Percentiles rank a stretch among this genome's conserved stretches.
phyloP scores from a whole-genome alignment of 2,113 vertebrate genomes.

The Menidia beryllina region DNA sequence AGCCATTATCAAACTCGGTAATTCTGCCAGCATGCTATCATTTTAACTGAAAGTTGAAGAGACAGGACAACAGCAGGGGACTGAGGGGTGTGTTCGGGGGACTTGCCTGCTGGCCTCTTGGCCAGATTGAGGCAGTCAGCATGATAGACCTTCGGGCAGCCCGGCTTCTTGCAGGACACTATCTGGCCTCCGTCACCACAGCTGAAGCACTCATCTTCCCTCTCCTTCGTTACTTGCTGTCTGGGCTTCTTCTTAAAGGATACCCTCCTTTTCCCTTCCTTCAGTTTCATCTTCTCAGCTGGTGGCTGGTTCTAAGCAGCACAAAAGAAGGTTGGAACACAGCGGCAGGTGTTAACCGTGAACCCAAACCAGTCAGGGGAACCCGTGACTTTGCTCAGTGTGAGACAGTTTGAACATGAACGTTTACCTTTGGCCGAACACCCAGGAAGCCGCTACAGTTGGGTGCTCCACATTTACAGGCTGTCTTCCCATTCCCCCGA shows the following conservation, averaged over 20 bases:
- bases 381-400: neutral
- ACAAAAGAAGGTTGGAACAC: neutral
- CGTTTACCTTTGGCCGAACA: conserved; percentile 92
- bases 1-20: too few relatives aligned
- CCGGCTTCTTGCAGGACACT: conserved; percentile 95
- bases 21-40: too few relatives aligned
- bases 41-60: too few relatives aligned
- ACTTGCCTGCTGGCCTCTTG: conserved; percentile 94
- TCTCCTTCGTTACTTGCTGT: conserved; percentile 90
- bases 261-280: conserved; percentile 88
- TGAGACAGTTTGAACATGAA: neutral
- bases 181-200: conserved; percentile 96
- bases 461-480: conserved; percentile 96
- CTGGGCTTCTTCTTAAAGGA: conserved; percentile 89
- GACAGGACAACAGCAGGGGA: too few relatives aligned
- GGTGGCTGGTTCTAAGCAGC: conserved; percentile 88
- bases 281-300: conserved; percentile 88
- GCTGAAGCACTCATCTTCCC: conserved; percentile 97
- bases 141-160: conserved; percentile 97
- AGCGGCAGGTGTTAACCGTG: too few relatives aligned
- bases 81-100: too few relatives aligned
- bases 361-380: too few relatives aligned
- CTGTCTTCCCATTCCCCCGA: conserved; percentile 96
- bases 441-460: conserved; percentile 98
- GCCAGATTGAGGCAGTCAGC: conserved; percentile 97